Evolutionary conservation across 92 coral and sea anemone species (phyloP).

Genomic region (Zoanthus sociatus): DNA sequence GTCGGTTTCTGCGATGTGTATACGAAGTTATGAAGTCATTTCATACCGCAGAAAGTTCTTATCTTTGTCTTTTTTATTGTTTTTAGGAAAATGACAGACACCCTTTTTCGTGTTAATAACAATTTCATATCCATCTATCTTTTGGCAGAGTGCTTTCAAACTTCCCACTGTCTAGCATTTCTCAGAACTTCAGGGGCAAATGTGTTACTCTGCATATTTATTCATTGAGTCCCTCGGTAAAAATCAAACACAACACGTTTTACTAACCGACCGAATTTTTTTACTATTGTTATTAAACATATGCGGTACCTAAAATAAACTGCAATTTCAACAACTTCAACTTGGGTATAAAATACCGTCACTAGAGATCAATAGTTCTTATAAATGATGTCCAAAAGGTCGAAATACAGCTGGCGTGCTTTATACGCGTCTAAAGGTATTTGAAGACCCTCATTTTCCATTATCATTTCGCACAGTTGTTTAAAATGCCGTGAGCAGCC

Average conservation of each 20-base stretch:
- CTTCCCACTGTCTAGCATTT: too few species aligned
- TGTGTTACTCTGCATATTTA: too few species aligned
- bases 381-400: conserved; percentile 35
- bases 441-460: conserved; percentile 70
- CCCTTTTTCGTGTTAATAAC: too few species aligned
- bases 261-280: too few species aligned
- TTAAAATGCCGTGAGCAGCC: conserved; percentile 71
- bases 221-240: too few species aligned
- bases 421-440: conserved; percentile 65
- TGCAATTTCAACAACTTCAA: neutral
- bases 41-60: conserved; percentile 26
- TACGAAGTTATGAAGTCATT: conserved; percentile 28
- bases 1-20: neutral
- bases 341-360: conserved; percentile 11
- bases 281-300: too few species aligned
- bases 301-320: neutral
- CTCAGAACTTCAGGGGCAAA: too few species aligned
- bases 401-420: conserved; percentile 62
- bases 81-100: too few species aligned
- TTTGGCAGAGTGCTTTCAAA: too few species aligned
- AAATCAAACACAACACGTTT: too few species aligned
- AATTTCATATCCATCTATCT: too few species aligned
- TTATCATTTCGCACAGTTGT: conserved; percentile 73
- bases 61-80: neutral
- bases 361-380: conserved; percentile 20